Percentiles rank a stretch among this genome's conserved stretches.
These are phyloP conservation scores for Blastomussa wellsi DNA, from an alignment of 92 coral and sea anemone genomes.

Conservation along the genomic window DNA sequence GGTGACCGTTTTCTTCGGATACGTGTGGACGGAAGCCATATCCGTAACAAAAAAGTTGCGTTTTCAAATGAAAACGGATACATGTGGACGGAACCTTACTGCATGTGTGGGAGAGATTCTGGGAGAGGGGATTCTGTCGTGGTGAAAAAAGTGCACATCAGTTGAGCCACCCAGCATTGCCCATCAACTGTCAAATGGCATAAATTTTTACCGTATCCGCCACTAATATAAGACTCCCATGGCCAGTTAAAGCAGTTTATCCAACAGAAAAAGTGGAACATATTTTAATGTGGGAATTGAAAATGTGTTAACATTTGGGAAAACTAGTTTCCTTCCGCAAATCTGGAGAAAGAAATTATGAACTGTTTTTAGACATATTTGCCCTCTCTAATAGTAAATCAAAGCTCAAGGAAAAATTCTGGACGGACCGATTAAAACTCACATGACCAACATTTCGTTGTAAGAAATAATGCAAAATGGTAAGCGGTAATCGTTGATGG, in stretches of 20 bases:
- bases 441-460: background rate
- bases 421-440: background rate
- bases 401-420: background rate
- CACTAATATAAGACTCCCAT: too few relatives aligned
- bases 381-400: background rate
- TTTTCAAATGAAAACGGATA: too few relatives aligned
- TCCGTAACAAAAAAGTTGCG: too few relatives aligned
- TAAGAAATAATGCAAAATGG: background rate
- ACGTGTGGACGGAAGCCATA: too few relatives aligned
- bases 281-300: conserved; percentile 20
- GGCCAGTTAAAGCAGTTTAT: background rate
- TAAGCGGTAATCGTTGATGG: background rate
- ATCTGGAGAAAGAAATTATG: background rate
- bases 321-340: conserved; percentile 9
- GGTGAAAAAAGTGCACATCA: background rate
- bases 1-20: too few relatives aligned
- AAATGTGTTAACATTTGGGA: conserved; percentile 7
- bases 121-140: background rate
- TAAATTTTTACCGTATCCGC: too few relatives aligned
- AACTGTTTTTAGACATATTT: background rate
- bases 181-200: too few relatives aligned
- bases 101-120: background rate
- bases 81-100: too few relatives aligned
- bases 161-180: too few relatives aligned
- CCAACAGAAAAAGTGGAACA: background rate